Conservation (phyloP, 2,888 invertebrate genomes). For the Lepidochrysops patricia region DNA sequence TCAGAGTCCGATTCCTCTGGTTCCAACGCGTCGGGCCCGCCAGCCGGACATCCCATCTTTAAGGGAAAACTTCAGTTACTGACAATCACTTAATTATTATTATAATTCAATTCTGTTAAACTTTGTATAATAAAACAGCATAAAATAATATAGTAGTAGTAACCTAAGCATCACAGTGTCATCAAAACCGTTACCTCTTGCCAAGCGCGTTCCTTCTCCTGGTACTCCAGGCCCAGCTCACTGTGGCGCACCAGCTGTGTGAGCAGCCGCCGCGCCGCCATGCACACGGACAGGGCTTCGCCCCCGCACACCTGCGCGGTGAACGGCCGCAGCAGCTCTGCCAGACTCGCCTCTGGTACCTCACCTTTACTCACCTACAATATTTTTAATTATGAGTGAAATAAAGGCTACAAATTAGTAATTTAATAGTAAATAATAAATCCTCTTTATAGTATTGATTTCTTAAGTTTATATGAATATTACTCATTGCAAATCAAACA, state of each 20-base stretch:
- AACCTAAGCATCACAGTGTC: too few relatives aligned
- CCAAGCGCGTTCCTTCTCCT: constrained; percentile 77
- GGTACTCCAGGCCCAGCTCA: constrained; percentile 51
- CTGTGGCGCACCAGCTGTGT: constrained; percentile 83
- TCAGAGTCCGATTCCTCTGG: constrained; percentile 71
- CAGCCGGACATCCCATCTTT: constrained; percentile 82
- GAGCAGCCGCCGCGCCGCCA: constrained; percentile 76
- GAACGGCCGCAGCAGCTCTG: constrained; percentile 80
- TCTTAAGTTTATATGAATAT: too few relatives aligned
- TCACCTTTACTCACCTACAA: constrained; percentile 78
- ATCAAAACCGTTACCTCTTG: constrained; percentile 55
- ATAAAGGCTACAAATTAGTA: too few relatives aligned
- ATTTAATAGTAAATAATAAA: too few relatives aligned
- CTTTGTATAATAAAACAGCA: not conserved
- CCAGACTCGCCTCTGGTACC: constrained; percentile 68
- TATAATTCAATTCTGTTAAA: not conserved
- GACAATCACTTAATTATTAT: not conserved
- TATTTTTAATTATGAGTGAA: too few relatives aligned
- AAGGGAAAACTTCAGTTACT: not conserved
- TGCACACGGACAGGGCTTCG: constrained; percentile 61
- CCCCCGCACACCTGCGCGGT: constrained; percentile 74
- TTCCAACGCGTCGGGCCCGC: constrained; percentile 79
- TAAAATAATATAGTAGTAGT: not conserved
- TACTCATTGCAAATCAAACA: not conserved
- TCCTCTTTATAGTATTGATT: too few relatives aligned